Evolutionary conservation across 2,113 vertebrate genomes (phyloP), one percentile per base, ranked within the genome.

Genomic region (Gadus chalcogrammus): DNA sequence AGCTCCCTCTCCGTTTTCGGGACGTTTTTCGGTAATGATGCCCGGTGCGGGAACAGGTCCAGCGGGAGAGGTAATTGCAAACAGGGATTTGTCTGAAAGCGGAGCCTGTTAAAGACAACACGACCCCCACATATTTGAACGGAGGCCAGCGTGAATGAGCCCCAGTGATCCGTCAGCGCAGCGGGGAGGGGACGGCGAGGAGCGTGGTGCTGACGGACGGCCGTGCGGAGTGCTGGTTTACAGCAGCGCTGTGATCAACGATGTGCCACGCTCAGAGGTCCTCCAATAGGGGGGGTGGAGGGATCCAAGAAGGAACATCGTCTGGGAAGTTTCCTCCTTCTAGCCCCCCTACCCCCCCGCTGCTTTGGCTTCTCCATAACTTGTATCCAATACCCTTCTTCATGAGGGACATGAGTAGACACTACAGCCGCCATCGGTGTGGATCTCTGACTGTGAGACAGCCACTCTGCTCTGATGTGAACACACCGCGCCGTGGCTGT

Each of bases 1-100:
- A 88, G 75, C 73, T 82, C 78, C 70, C 75, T 76, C 77, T 73
- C 85, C 74, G 72, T 48, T 75, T 75, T 71, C 17, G 74, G 68
- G 56, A 75, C 85, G 84, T 89, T 84, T 88, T 78, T 85, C 81
- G 79, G 67, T 83, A 83, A 89, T 82, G 76, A 74, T 87, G 85
- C 86, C 82, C 78, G 16, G 76, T 78, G 71, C n/a, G 55, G 75
- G 83, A 85, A 85, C 84, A 61, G 82, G 74, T 78, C 79, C 82
- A 82, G 77, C 38, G 58, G 24, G 2, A 76, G 74, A 38, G 63
- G 65, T 90, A 88, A 88, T 87, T 88, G 83, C 79, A 77, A 84
- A 73, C 82, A 79, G 83, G 69, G 79, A 75, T 63, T 48, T 48
- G 42, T 78, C 73, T 76, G 81, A 84, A 82, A 82, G 79, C 85